These are phyloP conservation scores for Idaea dimidiata DNA, from an alignment of 2,888 invertebrate species.

Conservation along the genomic window DNA sequence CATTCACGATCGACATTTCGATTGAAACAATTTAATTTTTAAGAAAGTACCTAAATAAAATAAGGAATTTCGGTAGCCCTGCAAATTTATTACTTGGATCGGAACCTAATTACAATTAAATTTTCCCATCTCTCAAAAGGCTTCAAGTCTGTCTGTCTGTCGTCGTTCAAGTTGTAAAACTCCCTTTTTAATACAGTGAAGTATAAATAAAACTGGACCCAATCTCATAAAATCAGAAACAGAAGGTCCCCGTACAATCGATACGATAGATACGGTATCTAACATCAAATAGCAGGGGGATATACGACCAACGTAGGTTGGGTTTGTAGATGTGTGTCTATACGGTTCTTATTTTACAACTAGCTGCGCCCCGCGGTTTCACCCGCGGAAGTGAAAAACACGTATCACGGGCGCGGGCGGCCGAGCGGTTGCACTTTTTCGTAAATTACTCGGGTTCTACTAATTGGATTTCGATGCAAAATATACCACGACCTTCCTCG, in stretches of 20 bases:
- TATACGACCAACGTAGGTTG: neutral
- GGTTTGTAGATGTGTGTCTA: neutral
- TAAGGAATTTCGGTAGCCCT: too few species aligned
- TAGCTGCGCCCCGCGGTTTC: too few species aligned
- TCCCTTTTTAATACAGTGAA: neutral
- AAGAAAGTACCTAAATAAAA: too few species aligned
- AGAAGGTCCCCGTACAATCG: neutral
- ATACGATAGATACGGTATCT: neutral
- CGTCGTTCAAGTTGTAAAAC: neutral
- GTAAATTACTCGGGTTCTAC: too few species aligned
- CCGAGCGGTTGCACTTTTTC: too few species aligned
- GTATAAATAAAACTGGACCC: neutral
- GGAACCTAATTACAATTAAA: neutral
- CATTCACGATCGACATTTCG: too few species aligned
- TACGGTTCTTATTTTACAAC: neutral
- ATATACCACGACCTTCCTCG: too few species aligned
- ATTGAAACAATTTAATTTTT: too few species aligned
- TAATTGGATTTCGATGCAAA: too few species aligned
- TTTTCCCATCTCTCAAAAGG: neutral
- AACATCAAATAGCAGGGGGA: neutral
- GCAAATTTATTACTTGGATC: too few species aligned
- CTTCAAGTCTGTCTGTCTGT: neutral
- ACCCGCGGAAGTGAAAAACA: too few species aligned
- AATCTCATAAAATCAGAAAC: slow-evolving; percentile 1
- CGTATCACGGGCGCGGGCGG: too few species aligned